These are phyloP conservation scores for Pachliopta kotzebuea DNA, from an alignment of 2,888 invertebrate genomes.

Conservation along the genomic window DNA sequence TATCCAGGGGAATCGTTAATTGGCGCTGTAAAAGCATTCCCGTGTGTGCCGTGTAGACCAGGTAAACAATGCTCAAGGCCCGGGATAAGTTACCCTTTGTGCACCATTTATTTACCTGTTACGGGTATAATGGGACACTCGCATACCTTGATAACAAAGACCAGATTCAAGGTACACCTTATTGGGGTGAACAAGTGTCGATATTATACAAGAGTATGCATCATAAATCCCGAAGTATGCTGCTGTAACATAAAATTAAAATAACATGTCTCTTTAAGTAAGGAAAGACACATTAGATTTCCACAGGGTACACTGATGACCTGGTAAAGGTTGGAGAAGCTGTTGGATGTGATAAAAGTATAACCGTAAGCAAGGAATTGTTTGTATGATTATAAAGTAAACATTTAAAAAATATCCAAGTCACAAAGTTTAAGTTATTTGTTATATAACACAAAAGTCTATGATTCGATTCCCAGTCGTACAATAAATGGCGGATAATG, in stretches of 20 bases:
- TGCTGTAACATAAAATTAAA: neutral
- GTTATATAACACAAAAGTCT: no score
- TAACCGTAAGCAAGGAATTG: no score
- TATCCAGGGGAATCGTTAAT: conserved; percentile 33
- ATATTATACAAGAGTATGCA: neutral
- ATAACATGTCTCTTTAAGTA: neutral
- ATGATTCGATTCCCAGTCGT: no score
- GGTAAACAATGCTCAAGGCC: conserved; percentile 59
- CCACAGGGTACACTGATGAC: no score
- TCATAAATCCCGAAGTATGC: neutral
- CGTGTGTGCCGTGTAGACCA: conserved; percentile 41
- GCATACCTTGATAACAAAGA: conserved; percentile 8
- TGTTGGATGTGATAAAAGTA: no score
- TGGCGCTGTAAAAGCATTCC: conserved; percentile 24
- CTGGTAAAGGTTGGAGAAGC: no score
- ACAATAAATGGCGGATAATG: no score
- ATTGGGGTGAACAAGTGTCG: neutral
- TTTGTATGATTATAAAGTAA: no score
- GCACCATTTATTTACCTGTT: conserved; percentile 30
- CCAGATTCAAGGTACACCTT: neutral
- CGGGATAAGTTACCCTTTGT: conserved; percentile 55
- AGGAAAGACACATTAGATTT: no score
- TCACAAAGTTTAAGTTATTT: no score
- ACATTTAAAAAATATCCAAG: no score
- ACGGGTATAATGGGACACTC: conserved; percentile 31